Percentiles rank a stretch among this genome's conserved stretches.
phyloP scores from a whole-genome alignment of 1,140 invertebrate genomes.

The Lepidotrigona ventralis region DNA sequence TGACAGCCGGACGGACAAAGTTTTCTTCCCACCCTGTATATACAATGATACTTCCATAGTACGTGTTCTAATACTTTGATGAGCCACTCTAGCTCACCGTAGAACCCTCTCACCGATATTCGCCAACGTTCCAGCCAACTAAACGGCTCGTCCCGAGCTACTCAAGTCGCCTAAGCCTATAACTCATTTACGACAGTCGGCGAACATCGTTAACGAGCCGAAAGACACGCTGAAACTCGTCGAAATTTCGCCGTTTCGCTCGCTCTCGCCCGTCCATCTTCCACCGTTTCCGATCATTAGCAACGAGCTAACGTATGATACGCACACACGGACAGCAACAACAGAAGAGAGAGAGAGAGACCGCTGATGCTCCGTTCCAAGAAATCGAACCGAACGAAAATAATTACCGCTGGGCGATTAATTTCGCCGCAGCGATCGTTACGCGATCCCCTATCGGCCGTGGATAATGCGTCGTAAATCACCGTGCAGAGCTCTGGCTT shows the following conservation, averaged over 20 bases:
- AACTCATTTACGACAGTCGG: constrained; percentile 10
- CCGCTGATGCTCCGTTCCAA: neutral
- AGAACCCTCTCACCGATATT: neutral
- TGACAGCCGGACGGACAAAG: no score
- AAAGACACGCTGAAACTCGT: neutral
- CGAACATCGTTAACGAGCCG: neutral
- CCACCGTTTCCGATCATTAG: neutral
- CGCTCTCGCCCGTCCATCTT: neutral
- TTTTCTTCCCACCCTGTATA: no score
- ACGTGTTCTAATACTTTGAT: no score
- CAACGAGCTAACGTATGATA: neutral
- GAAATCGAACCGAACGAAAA: constrained; percentile 29
- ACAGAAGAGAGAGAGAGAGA: no score
- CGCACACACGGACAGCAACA: no score
- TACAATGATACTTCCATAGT: no score
- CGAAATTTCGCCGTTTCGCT: constrained; percentile 10
- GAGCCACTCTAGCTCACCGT: neutral
- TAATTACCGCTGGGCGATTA: constrained; percentile 45
- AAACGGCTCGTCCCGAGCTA: neutral
- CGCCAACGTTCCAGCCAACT: neutral
- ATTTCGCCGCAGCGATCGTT: constrained; percentile 40
- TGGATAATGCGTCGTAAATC: constrained; percentile 46
- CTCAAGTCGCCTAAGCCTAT: neutral
- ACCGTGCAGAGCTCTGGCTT: neutral
- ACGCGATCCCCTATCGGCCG: constrained; percentile 42